Percentiles rank a stretch among this genome's conserved stretches.
phyloP scores from a whole-genome alignment of 2,797 vertebrate genomes.

The Stomatorhinus walkeri region DNA sequence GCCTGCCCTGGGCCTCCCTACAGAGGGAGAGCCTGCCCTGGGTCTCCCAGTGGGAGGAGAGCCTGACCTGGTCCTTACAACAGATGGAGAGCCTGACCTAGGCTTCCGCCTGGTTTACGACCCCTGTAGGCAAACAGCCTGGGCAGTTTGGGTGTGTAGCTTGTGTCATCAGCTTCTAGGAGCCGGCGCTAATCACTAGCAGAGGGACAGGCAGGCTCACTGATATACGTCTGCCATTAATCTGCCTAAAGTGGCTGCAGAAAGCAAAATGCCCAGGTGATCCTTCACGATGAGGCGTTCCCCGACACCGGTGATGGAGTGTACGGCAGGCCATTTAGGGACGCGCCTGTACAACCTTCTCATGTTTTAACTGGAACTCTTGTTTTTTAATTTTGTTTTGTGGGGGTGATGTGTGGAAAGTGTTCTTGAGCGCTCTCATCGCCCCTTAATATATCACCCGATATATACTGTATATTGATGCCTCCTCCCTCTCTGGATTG shows the following conservation, averaged over 20 bases:
- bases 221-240: not conserved
- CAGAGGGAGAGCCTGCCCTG: too few species aligned
- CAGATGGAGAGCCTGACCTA: not conserved
- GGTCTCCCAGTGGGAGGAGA: too few species aligned
- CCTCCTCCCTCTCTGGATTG: not conserved
- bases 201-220: not conserved
- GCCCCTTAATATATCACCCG: not conserved
- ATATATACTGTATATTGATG: not conserved
- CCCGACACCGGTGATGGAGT: not conserved
- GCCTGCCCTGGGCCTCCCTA: too few species aligned
- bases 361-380: not conserved
- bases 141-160: not conserved
- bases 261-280: not conserved
- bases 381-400: not conserved
- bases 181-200: not conserved
- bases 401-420: not conserved
- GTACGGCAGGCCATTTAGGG: not conserved
- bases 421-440: not conserved
- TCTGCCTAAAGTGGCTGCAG: not conserved
- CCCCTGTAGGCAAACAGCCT: not conserved
- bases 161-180: not conserved
- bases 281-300: not conserved
- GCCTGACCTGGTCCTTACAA: too few species aligned
- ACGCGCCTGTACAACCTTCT: not conserved
- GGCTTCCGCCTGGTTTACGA: not conserved